These are phyloP conservation scores for Trichogramma pretiosum DNA, from an alignment of 1,140 invertebrate species.

Conservation along the genomic window DNA sequence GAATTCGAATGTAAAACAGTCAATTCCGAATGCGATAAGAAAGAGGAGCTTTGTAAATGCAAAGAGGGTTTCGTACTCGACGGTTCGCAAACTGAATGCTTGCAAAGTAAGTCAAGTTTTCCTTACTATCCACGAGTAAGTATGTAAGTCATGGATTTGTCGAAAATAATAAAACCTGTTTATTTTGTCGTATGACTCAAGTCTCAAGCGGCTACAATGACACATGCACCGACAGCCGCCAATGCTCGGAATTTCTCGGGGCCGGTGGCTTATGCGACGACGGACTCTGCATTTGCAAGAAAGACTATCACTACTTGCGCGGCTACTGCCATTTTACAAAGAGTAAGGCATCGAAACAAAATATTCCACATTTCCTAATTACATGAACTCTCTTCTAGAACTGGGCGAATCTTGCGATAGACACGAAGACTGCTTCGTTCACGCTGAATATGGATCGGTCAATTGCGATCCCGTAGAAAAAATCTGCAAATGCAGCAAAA, in stretches of 20 bases:
- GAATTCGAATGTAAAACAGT: too few relatives aligned
- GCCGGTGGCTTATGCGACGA: conserved; percentile 21
- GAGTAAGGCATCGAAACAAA: conserved; percentile 11
- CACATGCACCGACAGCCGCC: conserved; percentile 19
- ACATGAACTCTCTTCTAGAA: neutral
- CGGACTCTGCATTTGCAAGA: conserved; percentile 16
- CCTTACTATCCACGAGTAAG: too few relatives aligned
- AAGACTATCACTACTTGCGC: conserved; percentile 26
- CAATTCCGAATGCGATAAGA: neutral
- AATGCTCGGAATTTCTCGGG: conserved; percentile 23
- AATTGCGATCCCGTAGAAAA: conserved; percentile 19
- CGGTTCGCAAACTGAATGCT: neutral
- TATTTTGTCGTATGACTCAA: too few relatives aligned
- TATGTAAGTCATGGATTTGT: too few relatives aligned
- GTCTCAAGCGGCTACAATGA: conserved; percentile 17
- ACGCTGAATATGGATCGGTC: conserved; percentile 22
- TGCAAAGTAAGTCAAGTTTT: neutral
- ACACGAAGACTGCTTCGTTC: conserved; percentile 27
- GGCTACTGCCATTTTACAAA: conserved; percentile 22
- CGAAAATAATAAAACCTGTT: too few relatives aligned
- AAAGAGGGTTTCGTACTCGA: neutral
- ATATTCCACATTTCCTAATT: neutral
- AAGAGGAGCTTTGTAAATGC: neutral
- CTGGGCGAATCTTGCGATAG: neutral
- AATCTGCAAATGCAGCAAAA: conserved; percentile 24